Evolutionary conservation across 2,113 vertebrate species (phyloP), one percentile per base, ranked within the genome.

Genomic region (Ailuropoda melanoleuca): DNA sequence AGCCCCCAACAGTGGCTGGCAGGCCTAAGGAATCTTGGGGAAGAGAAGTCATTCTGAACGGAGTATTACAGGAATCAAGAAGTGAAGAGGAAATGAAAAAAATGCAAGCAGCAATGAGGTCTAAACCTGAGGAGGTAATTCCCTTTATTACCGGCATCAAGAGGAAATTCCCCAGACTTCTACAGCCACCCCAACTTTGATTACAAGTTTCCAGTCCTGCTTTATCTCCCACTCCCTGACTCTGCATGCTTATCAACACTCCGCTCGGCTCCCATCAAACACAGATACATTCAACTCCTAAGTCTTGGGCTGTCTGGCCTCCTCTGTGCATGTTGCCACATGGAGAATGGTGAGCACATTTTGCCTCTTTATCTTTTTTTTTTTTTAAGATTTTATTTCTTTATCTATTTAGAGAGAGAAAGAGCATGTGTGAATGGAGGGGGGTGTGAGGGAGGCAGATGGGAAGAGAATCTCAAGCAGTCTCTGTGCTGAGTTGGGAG

Each of bases 201-300:
- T 0, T 26, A 8, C n/a, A 58, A 43, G 50, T 8, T 34, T 77
- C 24, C 55, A 62, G 26, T 18, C 18, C 0, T 14, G 15, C 18
- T 9, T 37, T 19, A 34, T 4, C 23, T 75, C 37, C 46, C 1
- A 4, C 64, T 13, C 9, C n/a, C 70, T 6, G 12, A 60, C 43
- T 50, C 34, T 13, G 14, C 2, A 5, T 8, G 9, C 23, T 77
- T 9, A 19, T 24, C 26, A 53, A 31, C 15, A 77, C 53, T 13
- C 62, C 5, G 5, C 13, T 78, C 26, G 0, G 1, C 21, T 53
- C 15, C 80, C n/a, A 31, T 31, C 21, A 12, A 5, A 31, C 0
- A 0, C 1, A 3, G 64, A 11, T 10, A 9, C 4, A 2, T 26
- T 26, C 0, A 19, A 21, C 62, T 21, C 81, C 55, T 18, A n/a